These are phyloP conservation scores for Danio albolineatus DNA, from an alignment of 2,797 vertebrate genomes.

Conservation along the genomic window DNA sequence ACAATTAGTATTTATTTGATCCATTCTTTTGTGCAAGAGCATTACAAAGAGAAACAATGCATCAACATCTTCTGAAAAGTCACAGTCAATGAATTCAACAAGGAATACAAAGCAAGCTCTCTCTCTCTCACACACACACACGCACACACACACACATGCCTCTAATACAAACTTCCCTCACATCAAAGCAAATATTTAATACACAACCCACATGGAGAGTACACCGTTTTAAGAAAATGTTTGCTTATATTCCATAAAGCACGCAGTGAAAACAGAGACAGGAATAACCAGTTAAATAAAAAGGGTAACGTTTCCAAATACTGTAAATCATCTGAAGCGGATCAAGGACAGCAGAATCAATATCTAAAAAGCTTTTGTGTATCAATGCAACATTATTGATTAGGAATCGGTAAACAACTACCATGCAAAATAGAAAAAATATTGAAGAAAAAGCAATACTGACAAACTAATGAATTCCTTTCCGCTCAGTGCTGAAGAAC, in stretches of 20 bases:
- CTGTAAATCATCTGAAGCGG: background rate
- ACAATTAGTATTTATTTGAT: constrained; percentile 4
- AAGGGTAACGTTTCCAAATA: background rate
- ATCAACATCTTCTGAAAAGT: constrained; percentile 32
- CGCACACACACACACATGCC: background rate
- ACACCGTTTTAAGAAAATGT: background rate
- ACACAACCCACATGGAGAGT: constrained; percentile 3
- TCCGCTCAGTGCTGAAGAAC: constrained; percentile 5
- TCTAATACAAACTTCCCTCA: background rate
- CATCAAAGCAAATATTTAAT: constrained; percentile 3
- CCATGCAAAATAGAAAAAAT: background rate
- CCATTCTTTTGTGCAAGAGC: constrained; percentile 12
- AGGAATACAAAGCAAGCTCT: background rate
- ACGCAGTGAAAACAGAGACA: background rate
- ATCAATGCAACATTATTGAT: constrained; percentile 5
- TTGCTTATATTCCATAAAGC: background rate
- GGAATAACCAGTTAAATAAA: background rate
- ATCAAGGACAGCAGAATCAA: background rate
- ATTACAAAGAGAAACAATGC: constrained; percentile 42
- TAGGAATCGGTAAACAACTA: background rate
- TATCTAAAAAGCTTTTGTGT: background rate
- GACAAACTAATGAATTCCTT: constrained; percentile 26
- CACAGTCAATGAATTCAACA: constrained; percentile 25
- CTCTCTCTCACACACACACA: background rate
- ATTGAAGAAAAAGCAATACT: constrained; percentile 44